A percentile compares a stretch with the other conserved stretches of the same genome.
These are phyloP conservation scores for Plumapathes pennacea DNA, from an alignment of 92 coral and sea anemone species.

Conservation along the genomic window DNA sequence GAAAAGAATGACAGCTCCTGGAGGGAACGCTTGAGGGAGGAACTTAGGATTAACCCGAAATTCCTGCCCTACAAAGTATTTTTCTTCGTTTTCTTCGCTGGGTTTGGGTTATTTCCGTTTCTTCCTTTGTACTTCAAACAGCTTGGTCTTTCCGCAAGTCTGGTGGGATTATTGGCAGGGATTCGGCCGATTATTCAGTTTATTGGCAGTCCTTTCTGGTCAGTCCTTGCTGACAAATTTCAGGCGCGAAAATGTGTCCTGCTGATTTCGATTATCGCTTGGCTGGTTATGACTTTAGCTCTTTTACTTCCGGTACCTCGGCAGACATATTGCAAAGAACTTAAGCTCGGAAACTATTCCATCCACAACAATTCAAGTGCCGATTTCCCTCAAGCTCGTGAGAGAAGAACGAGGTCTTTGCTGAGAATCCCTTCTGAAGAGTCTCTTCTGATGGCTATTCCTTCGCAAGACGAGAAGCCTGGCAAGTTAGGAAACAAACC, in stretches of 20 bases:
- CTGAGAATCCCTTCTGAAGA: too few species aligned
- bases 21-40: constrained; percentile 22
- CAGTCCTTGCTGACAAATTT: constrained; percentile 82
- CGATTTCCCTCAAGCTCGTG: too few species aligned
- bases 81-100: constrained; percentile 91
- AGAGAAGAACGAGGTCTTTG: too few species aligned
- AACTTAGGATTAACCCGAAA: constrained; percentile 52
- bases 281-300: constrained; percentile 93
- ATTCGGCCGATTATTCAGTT: constrained; percentile 86
- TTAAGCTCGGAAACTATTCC: constrained; percentile 1
- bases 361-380: too few species aligned
- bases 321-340: constrained; percentile 70
- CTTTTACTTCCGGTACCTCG: constrained; percentile 74
- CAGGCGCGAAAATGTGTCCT: constrained; percentile 84
- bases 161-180: constrained; percentile 89
- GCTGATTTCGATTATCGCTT: constrained; percentile 73
- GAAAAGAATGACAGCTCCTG: background rate
- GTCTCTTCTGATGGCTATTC: too few species aligned
- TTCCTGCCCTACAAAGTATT: constrained; percentile 84
- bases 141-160: constrained; percentile 81
- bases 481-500: too few species aligned
- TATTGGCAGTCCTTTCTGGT: constrained; percentile 94
- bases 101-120: constrained; percentile 96
- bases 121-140: constrained; percentile 93
- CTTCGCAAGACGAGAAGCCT: too few species aligned